A percentile compares a stretch with the other conserved stretches of the same genome.
These are phyloP conservation scores for Nixonia krombeini DNA, from an alignment of 1,140 invertebrate species.

Conservation along the genomic window DNA sequence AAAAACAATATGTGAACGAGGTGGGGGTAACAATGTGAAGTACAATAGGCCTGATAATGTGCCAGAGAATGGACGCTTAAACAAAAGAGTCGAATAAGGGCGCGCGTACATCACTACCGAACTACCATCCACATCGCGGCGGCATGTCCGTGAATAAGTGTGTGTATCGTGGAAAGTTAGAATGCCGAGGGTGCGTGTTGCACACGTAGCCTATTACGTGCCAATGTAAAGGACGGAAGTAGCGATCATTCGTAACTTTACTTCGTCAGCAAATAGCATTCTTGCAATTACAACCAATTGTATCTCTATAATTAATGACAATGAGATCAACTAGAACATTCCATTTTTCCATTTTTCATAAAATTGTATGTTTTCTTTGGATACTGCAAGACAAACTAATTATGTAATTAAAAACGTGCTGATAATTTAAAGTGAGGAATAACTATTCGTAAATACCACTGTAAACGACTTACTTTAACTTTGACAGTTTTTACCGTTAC, in stretches of 20 bases:
- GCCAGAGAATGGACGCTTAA: slow-evolving; percentile 71
- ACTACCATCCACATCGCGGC: slow-evolving; percentile 53
- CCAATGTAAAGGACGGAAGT: slow-evolving; percentile 36
- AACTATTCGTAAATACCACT: too few species aligned
- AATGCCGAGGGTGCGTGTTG: slow-evolving; percentile 31
- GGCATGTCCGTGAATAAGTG: slow-evolving; percentile 29
- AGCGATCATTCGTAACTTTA: slow-evolving; percentile 16
- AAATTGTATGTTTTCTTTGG: too few species aligned
- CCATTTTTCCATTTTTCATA: too few species aligned
- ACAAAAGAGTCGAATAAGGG: slow-evolving; percentile 71
- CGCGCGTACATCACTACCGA: slow-evolving; percentile 58
- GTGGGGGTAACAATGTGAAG: slow-evolving; percentile 69
- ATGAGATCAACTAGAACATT: too few species aligned
- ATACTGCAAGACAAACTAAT: too few species aligned
- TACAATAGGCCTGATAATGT: slow-evolving; percentile 73
- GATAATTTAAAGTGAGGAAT: too few species aligned
- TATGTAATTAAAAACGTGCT: too few species aligned
- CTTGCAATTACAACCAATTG: too few species aligned
- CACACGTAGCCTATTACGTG: slow-evolving; percentile 19
- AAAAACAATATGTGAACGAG: slow-evolving; percentile 69
- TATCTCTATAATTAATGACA: too few species aligned
- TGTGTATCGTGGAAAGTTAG: slow-evolving; percentile 9
- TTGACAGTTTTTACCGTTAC: too few species aligned
- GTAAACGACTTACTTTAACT: too few species aligned
- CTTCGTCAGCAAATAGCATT: background rate